phyloP scores from a whole-genome alignment of 2,797 vertebrate genomes.

The Sciaenops ocellatus region DNA sequence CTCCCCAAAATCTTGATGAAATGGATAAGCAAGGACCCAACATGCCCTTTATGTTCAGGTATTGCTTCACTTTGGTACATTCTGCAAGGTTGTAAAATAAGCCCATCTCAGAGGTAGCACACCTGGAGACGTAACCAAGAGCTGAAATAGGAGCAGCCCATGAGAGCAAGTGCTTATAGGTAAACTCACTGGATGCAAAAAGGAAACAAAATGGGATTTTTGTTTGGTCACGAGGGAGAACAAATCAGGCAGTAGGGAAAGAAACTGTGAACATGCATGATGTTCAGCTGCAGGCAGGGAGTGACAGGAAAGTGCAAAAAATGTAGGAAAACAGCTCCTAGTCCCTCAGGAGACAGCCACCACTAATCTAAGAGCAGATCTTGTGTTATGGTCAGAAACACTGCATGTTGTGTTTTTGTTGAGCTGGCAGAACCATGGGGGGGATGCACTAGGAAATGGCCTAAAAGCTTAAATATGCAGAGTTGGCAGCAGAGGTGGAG shows the following conservation, averaged over 20 bases:
- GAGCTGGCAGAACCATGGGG: not conserved
- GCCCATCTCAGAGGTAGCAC: not conserved
- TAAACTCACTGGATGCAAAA: constrained; percentile 1
- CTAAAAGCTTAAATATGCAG: not conserved
- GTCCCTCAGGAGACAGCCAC: not conserved
- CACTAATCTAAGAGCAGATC: not conserved
- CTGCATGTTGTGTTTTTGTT: not conserved
- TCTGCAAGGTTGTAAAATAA: not conserved
- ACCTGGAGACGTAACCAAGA: not conserved
- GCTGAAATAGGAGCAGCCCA: not conserved
- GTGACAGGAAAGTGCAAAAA: not conserved
- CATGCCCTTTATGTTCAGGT: not conserved
- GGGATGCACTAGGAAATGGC: not conserved
- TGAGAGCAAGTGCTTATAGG: not conserved
- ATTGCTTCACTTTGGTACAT: not conserved
- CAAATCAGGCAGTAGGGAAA: not conserved
- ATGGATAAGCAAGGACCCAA: too few relatives aligned
- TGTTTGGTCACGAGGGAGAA: not conserved
- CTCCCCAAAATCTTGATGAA: not conserved
- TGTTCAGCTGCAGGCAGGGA: not conserved
- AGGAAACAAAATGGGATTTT: not conserved
- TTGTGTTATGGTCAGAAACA: not conserved
- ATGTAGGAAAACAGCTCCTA: not conserved
- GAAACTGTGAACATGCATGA: not conserved
- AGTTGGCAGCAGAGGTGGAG: not conserved